Evolutionary conservation across 1,140 invertebrate species (phyloP), one percentile per base, ranked within the genome.

Genomic region (Frieseomelitta varia): DNA sequence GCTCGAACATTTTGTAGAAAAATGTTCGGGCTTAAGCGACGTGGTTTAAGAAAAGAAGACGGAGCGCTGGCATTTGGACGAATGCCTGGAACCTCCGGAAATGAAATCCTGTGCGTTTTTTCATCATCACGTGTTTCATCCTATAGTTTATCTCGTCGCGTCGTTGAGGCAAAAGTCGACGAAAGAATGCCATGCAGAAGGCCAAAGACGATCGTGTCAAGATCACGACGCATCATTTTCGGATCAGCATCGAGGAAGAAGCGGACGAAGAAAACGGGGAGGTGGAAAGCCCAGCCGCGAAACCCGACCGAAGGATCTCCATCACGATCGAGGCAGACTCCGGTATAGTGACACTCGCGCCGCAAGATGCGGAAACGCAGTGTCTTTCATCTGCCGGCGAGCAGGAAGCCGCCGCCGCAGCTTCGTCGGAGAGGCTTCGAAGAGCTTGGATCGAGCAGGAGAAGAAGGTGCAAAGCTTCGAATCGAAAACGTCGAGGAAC

Each of bases 161-260:
- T 80, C 27, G 56, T 73, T 47, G 53, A 19, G 58, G 15, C 51
- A 47, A 47, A 34, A 47, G 34, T 55, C n/a, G 73, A 80, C 53
- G 79, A 87, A 90, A 91, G 89, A 91, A 93, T 91, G 91, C 92
- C 67, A 94, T 93, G 93, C 92, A 86, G 92, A 93, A 91, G 79
- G 87, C 84, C 65, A 80, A 89, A 79, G 79, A 87, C 53, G 85
- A 86, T 30, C 84, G 84, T 47, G 47, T 83, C 79, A 90, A 83
- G 81, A 91, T 92, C 61, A 63, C 88, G 56, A 84, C 90, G 58
- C 78, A 84, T 61, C 86, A 90, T 69, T 94, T 93, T 79, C 89
- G 91, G 21, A 89, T 90, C 21, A 91, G 91, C 34, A 91, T 93
- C 68, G 91, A 93, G 75, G 92, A 93, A 68, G 91, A 93, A 8